phyloP scores from a whole-genome alignment of 2,888 invertebrate genomes.

The Hololepta plana region DNA sequence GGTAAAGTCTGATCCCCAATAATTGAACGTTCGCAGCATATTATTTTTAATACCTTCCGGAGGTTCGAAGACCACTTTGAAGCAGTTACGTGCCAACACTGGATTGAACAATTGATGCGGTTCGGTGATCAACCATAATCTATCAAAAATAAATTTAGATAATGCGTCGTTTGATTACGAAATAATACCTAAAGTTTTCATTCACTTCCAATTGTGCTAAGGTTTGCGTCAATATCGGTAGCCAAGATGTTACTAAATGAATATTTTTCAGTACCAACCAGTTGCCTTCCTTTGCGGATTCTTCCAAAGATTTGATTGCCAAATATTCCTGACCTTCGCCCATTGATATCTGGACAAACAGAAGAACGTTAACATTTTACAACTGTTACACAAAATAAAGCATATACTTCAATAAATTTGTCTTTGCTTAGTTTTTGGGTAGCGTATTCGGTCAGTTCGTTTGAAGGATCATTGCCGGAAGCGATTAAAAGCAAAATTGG shows the following conservation, averaged over 20 bases:
- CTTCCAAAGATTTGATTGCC: slow-evolving; percentile 37
- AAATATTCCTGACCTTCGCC: slow-evolving; percentile 60
- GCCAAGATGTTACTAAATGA: slow-evolving; percentile 55
- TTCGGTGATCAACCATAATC: slow-evolving; percentile 77
- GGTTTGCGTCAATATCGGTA: slow-evolving; percentile 49
- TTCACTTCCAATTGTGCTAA: slow-evolving; percentile 30
- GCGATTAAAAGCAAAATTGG: slow-evolving; percentile 74
- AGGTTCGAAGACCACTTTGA: slow-evolving; percentile 67
- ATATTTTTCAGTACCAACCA: slow-evolving; percentile 73
- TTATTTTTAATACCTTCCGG: slow-evolving; percentile 77
- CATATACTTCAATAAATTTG: slow-evolving; percentile 37
- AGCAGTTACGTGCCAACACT: slow-evolving; percentile 54
- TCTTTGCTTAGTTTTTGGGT: slow-evolving; percentile 26
- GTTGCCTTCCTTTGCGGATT: slow-evolving; percentile 41
- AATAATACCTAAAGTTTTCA: slow-evolving; percentile 31
- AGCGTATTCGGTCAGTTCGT: slow-evolving; percentile 55
- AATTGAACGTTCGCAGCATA: slow-evolving; percentile 52
- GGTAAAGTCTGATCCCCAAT: slow-evolving; percentile 37
- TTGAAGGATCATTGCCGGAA: slow-evolving; percentile 81
- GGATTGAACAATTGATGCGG: slow-evolving; percentile 58
- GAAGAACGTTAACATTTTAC: slow-evolving; percentile 10
- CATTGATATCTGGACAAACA: slow-evolving; percentile 45
- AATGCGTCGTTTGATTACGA: background rate
- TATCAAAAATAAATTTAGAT: slow-evolving; percentile 10
- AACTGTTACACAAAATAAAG: background rate